These are phyloP conservation scores for Acrobasis repandana DNA, from an alignment of 2,888 invertebrate species.

Conservation along the genomic window DNA sequence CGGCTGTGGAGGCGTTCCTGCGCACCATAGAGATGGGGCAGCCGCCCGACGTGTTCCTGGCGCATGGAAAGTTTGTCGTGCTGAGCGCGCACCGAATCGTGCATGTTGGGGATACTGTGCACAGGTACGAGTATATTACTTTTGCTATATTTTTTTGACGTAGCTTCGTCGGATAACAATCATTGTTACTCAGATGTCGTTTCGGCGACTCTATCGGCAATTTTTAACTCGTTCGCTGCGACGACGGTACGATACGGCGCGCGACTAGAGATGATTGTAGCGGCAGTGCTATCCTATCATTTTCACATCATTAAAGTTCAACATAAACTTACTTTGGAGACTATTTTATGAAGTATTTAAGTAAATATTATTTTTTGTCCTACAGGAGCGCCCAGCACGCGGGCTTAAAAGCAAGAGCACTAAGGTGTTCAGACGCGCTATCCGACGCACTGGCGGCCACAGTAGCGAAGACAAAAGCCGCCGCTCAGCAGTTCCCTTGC, in stretches of 20 bases:
- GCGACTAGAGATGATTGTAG: too few species aligned
- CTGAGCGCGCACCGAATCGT: constrained; percentile 96
- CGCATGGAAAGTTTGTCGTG: constrained; percentile 97
- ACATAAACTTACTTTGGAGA: too few species aligned
- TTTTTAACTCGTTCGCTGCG: too few species aligned
- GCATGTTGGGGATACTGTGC: constrained; percentile 96
- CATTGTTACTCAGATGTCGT: too few species aligned
- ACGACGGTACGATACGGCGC: too few species aligned
- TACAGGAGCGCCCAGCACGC: constrained; percentile 88
- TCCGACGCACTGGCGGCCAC: constrained; percentile 92
- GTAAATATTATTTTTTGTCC: constrained; percentile 15
- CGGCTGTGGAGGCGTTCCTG: constrained; percentile 96
- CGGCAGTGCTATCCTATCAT: too few species aligned
- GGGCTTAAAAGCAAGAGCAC: constrained; percentile 87
- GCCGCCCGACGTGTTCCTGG: constrained; percentile 96
- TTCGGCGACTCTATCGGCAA: too few species aligned
- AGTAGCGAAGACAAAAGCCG: constrained; percentile 94
- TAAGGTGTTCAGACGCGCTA: constrained; percentile 90
- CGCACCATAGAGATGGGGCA: constrained; percentile 96
- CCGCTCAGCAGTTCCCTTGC: constrained; percentile 95
- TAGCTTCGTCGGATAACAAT: too few species aligned
- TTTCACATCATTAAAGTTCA: too few species aligned
- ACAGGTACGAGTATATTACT: constrained; percentile 63
- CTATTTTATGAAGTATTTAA: too few species aligned
- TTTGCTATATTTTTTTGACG: too few species aligned